Evolutionary conservation across 2,113 vertebrate species (phyloP).

Genomic region (Elaphurus davidianus): DNA sequence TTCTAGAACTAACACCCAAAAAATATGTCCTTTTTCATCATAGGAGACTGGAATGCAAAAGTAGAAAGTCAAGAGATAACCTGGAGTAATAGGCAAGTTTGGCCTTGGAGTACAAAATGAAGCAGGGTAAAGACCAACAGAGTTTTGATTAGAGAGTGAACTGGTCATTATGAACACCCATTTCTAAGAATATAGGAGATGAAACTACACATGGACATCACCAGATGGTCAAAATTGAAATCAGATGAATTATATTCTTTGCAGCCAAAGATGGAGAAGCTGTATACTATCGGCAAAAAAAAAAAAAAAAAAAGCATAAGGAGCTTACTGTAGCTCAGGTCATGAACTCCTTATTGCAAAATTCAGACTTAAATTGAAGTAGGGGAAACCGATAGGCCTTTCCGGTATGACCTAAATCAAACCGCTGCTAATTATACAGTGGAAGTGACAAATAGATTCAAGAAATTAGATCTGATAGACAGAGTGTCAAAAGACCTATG

Average conservation of each 20-base stretch:
- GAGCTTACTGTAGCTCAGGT: not conserved
- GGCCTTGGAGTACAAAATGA: not conserved
- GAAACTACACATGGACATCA: not conserved
- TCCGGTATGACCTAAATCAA: not conserved
- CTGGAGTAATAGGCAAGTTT: not conserved
- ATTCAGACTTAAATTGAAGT: not conserved
- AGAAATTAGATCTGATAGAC: not conserved
- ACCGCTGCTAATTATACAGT: not conserved
- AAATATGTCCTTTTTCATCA: not conserved
- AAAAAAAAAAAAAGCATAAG: not conserved
- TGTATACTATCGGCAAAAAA: not conserved
- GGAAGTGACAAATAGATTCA: not conserved
- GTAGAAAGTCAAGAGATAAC: not conserved
- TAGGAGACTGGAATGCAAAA: not conserved
- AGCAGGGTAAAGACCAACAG: not conserved
- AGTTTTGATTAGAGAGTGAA: not conserved
- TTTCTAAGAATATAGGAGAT: not conserved
- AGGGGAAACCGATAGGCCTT: not conserved
- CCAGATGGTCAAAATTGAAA: not conserved
- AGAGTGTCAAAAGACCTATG: not conserved
- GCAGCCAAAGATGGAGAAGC: not conserved
- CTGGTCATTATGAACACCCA: not conserved
- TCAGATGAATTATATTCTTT: not conserved
- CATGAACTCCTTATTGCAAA: not conserved
- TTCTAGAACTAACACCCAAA: not conserved